A percentile compares a stretch with the other conserved stretches of the same genome.
Conservation (phyloP, 2,113 vertebrate species). For the Reinhardtius hippoglossoides region DNA sequence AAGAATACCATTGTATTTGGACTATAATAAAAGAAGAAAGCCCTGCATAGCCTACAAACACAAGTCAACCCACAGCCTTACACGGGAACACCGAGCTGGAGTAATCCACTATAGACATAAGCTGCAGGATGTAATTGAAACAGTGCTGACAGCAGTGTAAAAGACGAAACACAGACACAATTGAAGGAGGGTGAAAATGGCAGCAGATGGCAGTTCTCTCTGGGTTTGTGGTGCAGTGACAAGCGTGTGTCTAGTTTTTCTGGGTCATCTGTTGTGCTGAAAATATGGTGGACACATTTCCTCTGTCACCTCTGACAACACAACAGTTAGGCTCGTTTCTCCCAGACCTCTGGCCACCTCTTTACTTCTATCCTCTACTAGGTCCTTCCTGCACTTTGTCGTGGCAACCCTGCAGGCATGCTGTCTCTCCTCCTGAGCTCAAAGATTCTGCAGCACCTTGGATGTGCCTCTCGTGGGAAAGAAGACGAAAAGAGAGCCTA, state of each 20-base stretch:
- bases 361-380: constrained; percentile 41
- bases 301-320: constrained; percentile 47
- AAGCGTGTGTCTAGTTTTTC: constrained; percentile 57
- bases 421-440: constrained; percentile 64
- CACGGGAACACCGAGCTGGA: constrained; percentile 60
- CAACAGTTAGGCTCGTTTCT: constrained; percentile 38
- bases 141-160: constrained; percentile 71
- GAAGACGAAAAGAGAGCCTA: constrained; percentile 51
- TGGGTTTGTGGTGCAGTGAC: constrained; percentile 58
- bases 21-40: constrained; percentile 70
- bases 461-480: constrained; percentile 65
- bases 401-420: constrained; percentile 69
- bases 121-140: constrained; percentile 80
- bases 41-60: constrained; percentile 66
- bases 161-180: constrained; percentile 67
- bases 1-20: constrained; percentile 74
- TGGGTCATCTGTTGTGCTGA: constrained; percentile 50
- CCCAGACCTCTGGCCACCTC: constrained; percentile 45
- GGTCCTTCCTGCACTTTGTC: constrained; percentile 57
- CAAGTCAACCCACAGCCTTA: constrained; percentile 60
- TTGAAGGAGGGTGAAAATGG: constrained; percentile 65
- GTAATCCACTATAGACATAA: constrained; percentile 80
- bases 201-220: constrained; percentile 77
- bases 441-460: constrained; percentile 71
- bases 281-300: constrained; percentile 42